Base-by-base conservation (phyloP, 2,113 vertebrate species). In the Tringa solitaria region DNA sequence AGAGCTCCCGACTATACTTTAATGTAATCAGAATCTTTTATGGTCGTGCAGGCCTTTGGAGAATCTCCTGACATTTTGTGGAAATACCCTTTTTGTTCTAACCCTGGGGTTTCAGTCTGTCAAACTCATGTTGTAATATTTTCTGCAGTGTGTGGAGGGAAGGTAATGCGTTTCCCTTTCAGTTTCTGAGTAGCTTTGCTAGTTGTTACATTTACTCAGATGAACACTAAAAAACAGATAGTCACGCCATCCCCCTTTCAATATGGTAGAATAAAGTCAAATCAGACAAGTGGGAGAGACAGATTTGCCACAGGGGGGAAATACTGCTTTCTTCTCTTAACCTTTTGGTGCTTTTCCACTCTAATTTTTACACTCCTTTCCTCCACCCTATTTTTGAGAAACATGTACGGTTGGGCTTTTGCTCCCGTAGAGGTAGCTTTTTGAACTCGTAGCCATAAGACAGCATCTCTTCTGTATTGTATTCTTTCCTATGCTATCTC, bases 391-490 rank as follows among this genome's bases (percentile, higher is more conserved):
- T 74, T 51, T 78, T 67, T 67, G 35, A 41, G n/a, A 54, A 56
- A 43, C 14, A 2, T 3, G 4, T 80, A 30, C 0, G 0, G 22
- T 28, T 32, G 45, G 8, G 27, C 28, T 90, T 51, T 89, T 72
- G 1, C 32, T 80, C 19, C 35, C 39, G 51, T 51, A 20, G 13
- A 72, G 4, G 5, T 41, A 9, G 4, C 12, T 85, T 56, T 83
- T 37, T 56, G 9, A 82, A 56, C 28, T 46, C 0, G 0, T 20
- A 64, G 21, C 6, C 30, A 9, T 14, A 76, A 46, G 28, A 50
- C 23, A 32, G 12, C 28, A 67, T 35, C 6, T 65, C 24, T 73
- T 63, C 50, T 88, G 35, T 39, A 15, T 53, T 83, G 37, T 13
- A 22, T 6, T 65, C 37, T 90, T 23, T 43, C 23, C 21, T 70